Evolutionary conservation across 2,113 vertebrate species (phyloP), one percentile per base, ranked within the genome.

Genomic region (Uropsilus gracilis): DNA sequence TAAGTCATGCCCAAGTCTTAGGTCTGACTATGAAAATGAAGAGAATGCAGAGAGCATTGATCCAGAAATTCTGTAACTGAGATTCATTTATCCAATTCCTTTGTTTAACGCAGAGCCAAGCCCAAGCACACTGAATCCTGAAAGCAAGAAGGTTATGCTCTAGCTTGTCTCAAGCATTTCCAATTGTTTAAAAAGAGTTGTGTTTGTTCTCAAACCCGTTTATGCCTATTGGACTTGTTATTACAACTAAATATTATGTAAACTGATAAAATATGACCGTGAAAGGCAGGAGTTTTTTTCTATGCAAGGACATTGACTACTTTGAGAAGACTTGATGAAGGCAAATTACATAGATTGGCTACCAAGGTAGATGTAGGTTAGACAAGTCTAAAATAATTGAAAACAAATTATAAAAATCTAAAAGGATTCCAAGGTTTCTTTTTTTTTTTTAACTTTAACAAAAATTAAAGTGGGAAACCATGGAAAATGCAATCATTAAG

Each of bases 401-500:
- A 91, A 94, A 85, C 0, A 84, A 57, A 55, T 4, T 85, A 30
- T 55, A 37, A 89, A 90, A 77, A 55, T 57, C 53, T 66, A 77
- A 69, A 61, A 80, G 11, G 30, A 77, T 77, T 85, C 59, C 71
- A 30, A 57, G 57, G 59, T 59, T n/a, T 30, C 22, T 22, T 22
- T 53, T 55, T 55, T 55, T 55, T 92, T 37, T 32, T 83, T 22
- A n/a, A 69, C 18, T 89, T 82, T 42, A 94, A 73, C 39, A 94
- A 80, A 80, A 89, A 68, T 26, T 83, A 18, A 90, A 85, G 73
- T 50, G 59, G 55, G 76, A 86, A 95, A 64, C 48, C 72, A 95
- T 0, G 71, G 91, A 73, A 92, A 95, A 97, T 80, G 17, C 6
- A 96, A 73, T 75, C 89, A 86, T 78, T 89, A 96, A 89, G 32